Percentiles rank a stretch among this genome's conserved stretches.
These are phyloP conservation scores for Caenorhabditis japonica DNA, from an alignment of 2,888 invertebrate species.

Conservation along the genomic window DNA sequence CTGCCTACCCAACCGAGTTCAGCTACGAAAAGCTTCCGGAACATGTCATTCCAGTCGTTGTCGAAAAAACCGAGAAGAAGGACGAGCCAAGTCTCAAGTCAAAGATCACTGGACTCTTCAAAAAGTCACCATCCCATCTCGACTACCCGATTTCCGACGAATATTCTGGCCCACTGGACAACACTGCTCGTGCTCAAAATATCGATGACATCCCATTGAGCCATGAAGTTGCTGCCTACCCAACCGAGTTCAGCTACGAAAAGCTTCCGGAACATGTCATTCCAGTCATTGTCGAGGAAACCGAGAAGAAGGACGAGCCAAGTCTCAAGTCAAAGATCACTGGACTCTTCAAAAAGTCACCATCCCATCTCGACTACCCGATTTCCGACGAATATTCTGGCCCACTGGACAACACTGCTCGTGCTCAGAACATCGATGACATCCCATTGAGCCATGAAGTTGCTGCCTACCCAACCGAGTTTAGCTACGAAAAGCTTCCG, in stretches of 20 bases:
- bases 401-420: slow-evolving; percentile 52
- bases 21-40: slow-evolving; percentile 20
- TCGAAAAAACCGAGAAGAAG: slow-evolving; percentile 17
- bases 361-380: slow-evolving; percentile 59
- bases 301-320: slow-evolving; percentile 24
- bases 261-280: slow-evolving; percentile 19
- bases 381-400: slow-evolving; percentile 36
- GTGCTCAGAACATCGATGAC: slow-evolving; percentile 39
- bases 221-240: slow-evolving; percentile 7
- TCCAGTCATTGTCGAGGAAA: slow-evolving; percentile 24
- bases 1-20: slow-evolving; percentile 13
- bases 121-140: slow-evolving; percentile 49
- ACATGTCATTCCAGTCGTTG: slow-evolving; percentile 6
- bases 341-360: slow-evolving; percentile 36
- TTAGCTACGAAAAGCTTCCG: slow-evolving; percentile 38
- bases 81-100: slow-evolving; percentile 11
- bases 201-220: slow-evolving; percentile 16
- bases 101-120: slow-evolving; percentile 45
- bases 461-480: slow-evolving; percentile 25
- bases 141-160: slow-evolving; percentile 61
- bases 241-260: slow-evolving; percentile 15
- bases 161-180: slow-evolving; percentile 55
- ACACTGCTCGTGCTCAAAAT: slow-evolving; percentile 15
- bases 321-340: slow-evolving; percentile 26
- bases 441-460: slow-evolving; percentile 10